Percentiles rank a stretch among this genome's conserved stretches.
Conservation (phyloP, 2,888 invertebrate species). For the Crocallis elinguaria region DNA sequence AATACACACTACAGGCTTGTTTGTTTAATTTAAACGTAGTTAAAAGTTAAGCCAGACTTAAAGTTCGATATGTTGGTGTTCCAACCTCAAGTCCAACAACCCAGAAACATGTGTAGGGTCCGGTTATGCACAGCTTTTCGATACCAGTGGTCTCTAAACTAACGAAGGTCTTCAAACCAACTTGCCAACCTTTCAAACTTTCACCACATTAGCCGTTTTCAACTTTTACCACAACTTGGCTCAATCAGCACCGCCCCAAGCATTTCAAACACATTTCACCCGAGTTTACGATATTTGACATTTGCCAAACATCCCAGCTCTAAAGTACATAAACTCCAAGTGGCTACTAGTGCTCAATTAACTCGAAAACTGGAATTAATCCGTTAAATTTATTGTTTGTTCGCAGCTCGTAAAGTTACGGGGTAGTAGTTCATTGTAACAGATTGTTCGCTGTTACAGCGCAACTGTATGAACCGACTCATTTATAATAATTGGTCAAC, state of each 20-base stretch:
- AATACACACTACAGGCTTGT: too few relatives aligned
- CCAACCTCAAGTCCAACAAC: background rate
- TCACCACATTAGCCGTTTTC: conserved; percentile 3
- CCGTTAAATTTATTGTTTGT: conserved; percentile 42
- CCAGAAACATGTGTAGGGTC: conserved; percentile 14
- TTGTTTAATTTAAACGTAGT: too few relatives aligned
- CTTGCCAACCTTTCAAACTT: conserved; percentile 14
- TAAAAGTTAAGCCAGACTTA: too few relatives aligned
- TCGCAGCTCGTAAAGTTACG: conserved; percentile 39
- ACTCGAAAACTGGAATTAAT: conserved; percentile 37
- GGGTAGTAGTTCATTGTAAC: conserved; percentile 36
- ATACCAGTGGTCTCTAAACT: conserved; percentile 8
- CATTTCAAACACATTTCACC: conserved; percentile 30
- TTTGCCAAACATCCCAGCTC: conserved; percentile 27
- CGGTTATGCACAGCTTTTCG: background rate
- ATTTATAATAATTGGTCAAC: conserved; percentile 33
- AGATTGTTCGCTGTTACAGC: conserved; percentile 33
- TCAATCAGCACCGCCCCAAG: conserved; percentile 20
- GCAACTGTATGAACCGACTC: conserved; percentile 23
- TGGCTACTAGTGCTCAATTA: conserved; percentile 37
- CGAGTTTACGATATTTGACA: conserved; percentile 35
- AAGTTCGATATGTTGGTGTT: too few relatives aligned
- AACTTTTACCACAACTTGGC: conserved; percentile 13
- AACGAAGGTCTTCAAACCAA: conserved; percentile 13
- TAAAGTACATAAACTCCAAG: conserved; percentile 31